These are phyloP conservation scores for Drosophila pectinifera DNA, from an alignment of 1,140 invertebrate genomes.

Conservation along the genomic window DNA sequence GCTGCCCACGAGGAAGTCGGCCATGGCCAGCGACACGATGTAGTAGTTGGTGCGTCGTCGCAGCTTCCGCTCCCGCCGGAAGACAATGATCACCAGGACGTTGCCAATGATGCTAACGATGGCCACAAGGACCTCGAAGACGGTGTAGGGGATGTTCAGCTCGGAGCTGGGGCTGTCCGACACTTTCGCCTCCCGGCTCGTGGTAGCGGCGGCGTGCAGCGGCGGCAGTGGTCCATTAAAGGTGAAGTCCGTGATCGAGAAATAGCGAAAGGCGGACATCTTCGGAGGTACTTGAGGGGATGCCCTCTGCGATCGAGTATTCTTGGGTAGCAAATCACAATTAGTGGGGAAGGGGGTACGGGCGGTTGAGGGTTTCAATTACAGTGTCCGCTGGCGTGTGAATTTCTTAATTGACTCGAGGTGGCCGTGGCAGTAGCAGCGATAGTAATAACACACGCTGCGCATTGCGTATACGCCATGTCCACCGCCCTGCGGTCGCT, in stretches of 20 bases:
- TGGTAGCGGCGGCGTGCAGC: slow-evolving; percentile 46
- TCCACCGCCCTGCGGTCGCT: slow-evolving; percentile 34
- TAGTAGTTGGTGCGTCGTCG: slow-evolving; percentile 95
- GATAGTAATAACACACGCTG: slow-evolving; percentile 56
- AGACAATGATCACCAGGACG: slow-evolving; percentile 93
- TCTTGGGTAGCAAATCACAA: slow-evolving; percentile 11
- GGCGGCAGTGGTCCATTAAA: slow-evolving; percentile 68
- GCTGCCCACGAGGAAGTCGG: slow-evolving; percentile 92
- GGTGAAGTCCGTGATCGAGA: slow-evolving; percentile 70
- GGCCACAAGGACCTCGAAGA: slow-evolving; percentile 92
- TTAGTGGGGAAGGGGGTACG: not conserved
- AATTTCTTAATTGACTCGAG: slow-evolving; percentile 66
- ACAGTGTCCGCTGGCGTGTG: slow-evolving; percentile 50
- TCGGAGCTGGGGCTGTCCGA: slow-evolving; percentile 60
- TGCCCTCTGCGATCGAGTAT: slow-evolving; percentile 29
- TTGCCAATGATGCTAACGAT: slow-evolving; percentile 93
- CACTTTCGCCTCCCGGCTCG: slow-evolving; percentile 17
- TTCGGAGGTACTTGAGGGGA: slow-evolving; percentile 3
- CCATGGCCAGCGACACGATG: slow-evolving; percentile 94
- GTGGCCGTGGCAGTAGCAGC: slow-evolving; percentile 47
- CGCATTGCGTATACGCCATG: slow-evolving; percentile 76
- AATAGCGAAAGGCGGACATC: slow-evolving; percentile 80
- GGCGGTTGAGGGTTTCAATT: slow-evolving; percentile 55
- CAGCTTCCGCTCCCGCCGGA: slow-evolving; percentile 90
- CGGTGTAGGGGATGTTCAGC: slow-evolving; percentile 80